Evolutionary conservation across 2,888 invertebrate genomes (phyloP).

Genomic region (Listrodromus nycthemerus): DNA sequence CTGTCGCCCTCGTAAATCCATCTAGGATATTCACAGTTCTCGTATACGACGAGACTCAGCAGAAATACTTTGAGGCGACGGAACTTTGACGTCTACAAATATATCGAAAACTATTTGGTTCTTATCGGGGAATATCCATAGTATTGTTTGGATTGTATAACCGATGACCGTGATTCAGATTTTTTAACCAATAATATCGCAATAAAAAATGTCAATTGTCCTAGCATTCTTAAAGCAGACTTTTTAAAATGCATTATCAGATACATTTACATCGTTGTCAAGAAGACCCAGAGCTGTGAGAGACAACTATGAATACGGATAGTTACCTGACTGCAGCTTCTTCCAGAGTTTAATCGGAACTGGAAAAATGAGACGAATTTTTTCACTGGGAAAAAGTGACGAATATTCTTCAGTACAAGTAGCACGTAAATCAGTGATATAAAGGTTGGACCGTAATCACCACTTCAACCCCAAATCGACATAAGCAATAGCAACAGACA

Average conservation of each 20-base stretch:
- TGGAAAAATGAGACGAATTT: background rate
- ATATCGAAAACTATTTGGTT: slow-evolving; percentile 5
- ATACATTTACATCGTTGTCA: too few species aligned
- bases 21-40: slow-evolving; percentile 31
- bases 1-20: slow-evolving; percentile 56
- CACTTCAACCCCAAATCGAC: background rate
- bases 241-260: background rate
- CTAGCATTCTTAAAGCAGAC: background rate
- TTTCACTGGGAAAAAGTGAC: background rate
- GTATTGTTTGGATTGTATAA: background rate
- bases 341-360: too few species aligned
- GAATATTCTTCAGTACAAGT: background rate
- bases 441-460: background rate
- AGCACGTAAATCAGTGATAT: background rate
- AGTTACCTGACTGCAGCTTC: too few species aligned
- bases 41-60: slow-evolving; percentile 11
- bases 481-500: background rate
- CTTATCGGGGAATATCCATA: background rate
- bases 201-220: background rate
- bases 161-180: background rate
- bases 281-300: background rate
- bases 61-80: background rate
- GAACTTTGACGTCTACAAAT: slow-evolving; percentile 9
- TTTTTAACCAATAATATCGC: background rate
- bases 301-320: background rate